Percentiles rank a stretch among this genome's conserved stretches.
phyloP scores from a whole-genome alignment of 2,888 invertebrate genomes.

The Hypena proboscidalis region DNA sequence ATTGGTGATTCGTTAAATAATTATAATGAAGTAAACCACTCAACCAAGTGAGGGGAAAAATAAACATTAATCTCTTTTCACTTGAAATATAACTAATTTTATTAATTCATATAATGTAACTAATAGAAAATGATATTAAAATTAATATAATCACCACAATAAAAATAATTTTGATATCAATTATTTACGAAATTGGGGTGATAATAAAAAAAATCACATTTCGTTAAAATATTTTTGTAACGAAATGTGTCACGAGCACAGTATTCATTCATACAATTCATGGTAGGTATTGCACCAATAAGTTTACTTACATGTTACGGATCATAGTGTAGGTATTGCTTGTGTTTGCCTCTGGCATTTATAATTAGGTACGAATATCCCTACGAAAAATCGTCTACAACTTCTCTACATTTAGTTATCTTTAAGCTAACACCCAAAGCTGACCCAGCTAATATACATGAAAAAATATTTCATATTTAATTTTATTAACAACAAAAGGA shows the following conservation, averaged over 20 bases:
- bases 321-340: constrained; percentile 45
- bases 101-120: too few relatives aligned
- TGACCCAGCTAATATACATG: constrained; percentile 64
- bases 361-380: constrained; percentile 52
- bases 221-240: too few relatives aligned
- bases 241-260: constrained; percentile 23
- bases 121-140: too few relatives aligned
- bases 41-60: constrained; percentile 17
- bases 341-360: constrained; percentile 47
- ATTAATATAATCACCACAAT: too few relatives aligned
- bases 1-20: constrained; percentile 34
- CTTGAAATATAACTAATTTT: not conserved
- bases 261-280: constrained; percentile 26
- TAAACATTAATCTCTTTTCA: constrained; percentile 12
- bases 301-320: constrained; percentile 37
- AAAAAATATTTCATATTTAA: constrained; percentile 72
- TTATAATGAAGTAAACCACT: constrained; percentile 27
- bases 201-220: too few relatives aligned
- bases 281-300: constrained; percentile 27
- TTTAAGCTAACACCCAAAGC: constrained; percentile 75
- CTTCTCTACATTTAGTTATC: constrained; percentile 56
- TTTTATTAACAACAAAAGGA: too few relatives aligned
- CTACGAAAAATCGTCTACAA: constrained; percentile 60
- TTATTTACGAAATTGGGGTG: too few relatives aligned
- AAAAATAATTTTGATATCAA: too few relatives aligned